Percentiles rank a stretch among this genome's conserved stretches.
Evolutionary conservation across 2,113 vertebrate genomes (phyloP).

Genomic region (Rhinichthys klamathensis): DNA sequence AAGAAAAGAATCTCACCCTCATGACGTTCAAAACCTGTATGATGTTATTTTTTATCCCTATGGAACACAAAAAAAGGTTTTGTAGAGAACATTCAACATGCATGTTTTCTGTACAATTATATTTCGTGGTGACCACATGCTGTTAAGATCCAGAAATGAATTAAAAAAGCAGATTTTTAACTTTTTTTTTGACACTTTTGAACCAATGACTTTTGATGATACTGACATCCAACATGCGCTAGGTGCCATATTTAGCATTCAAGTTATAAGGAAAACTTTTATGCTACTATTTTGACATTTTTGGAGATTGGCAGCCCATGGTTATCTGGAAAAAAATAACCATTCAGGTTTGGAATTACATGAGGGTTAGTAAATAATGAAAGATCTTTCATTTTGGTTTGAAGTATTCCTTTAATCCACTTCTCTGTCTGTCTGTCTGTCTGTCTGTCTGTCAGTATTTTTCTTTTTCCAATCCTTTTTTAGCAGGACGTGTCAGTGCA

Average conservation of each 20-base stretch:
- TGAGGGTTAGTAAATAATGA: neutral
- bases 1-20: too few relatives aligned
- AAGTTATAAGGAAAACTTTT: neutral
- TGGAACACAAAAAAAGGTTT: neutral
- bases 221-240: neutral
- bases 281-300: neutral
- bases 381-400: neutral
- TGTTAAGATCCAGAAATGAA: slow-evolving; percentile 20
- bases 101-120: neutral
- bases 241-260: neutral
- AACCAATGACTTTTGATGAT: neutral
- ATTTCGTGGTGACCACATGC: slow-evolving; percentile 5
- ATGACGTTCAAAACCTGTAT: neutral
- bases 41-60: neutral
- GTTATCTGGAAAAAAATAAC: neutral
- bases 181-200: neutral
- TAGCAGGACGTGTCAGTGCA: slow-evolving; percentile 1
- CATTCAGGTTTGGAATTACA: neutral
- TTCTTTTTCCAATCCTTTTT: slow-evolving; percentile 31
- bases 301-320: too few relatives aligned
- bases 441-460: slow-evolving; percentile 27
- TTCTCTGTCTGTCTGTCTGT: slow-evolving; percentile 31
- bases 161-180: slow-evolving; percentile 4
- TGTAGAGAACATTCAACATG: neutral
- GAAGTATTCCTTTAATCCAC: slow-evolving; percentile 7